These are phyloP conservation scores for Nemurella pictetii DNA, from an alignment of 2,888 invertebrate species.

Conservation along the genomic window DNA sequence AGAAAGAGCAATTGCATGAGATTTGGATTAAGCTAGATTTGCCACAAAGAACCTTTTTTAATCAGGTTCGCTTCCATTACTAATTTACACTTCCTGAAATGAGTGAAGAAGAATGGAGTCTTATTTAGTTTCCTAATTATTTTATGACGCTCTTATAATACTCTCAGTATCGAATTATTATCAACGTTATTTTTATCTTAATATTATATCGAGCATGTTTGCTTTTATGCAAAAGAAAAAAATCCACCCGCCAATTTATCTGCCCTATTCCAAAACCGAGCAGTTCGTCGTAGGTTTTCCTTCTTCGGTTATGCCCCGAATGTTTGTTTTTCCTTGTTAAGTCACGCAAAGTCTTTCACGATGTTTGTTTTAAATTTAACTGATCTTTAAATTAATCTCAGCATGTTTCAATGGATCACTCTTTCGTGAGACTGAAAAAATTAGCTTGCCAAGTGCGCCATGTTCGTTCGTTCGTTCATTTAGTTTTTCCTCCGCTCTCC, in stretches of 20 bases:
- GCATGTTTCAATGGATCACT: not conserved
- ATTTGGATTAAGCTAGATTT: not conserved
- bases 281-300: not conserved
- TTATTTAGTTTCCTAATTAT: not conserved
- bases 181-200: not conserved
- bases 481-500: not conserved
- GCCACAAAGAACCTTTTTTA: not conserved
- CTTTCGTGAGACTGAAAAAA: constrained; percentile 4
- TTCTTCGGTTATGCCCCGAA: not conserved
- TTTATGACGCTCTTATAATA: not conserved
- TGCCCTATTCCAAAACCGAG: not conserved
- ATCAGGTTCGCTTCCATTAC: not conserved
- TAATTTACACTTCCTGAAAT: not conserved
- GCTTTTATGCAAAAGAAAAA: not conserved
- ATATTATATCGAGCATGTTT: not conserved
- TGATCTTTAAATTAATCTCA: constrained; percentile 19
- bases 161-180: too few relatives aligned
- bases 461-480: not conserved
- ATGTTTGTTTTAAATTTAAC: constrained; percentile 14
- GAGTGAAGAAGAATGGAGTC: not conserved
- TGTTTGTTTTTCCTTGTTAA: not conserved
- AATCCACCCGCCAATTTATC: not conserved
- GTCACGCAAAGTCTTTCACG: not conserved
- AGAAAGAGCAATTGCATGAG: not conserved
- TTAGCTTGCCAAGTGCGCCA: not conserved